Evolutionary conservation across 2,797 vertebrate genomes (phyloP).

Genomic region (Delichon dasypus): DNA sequence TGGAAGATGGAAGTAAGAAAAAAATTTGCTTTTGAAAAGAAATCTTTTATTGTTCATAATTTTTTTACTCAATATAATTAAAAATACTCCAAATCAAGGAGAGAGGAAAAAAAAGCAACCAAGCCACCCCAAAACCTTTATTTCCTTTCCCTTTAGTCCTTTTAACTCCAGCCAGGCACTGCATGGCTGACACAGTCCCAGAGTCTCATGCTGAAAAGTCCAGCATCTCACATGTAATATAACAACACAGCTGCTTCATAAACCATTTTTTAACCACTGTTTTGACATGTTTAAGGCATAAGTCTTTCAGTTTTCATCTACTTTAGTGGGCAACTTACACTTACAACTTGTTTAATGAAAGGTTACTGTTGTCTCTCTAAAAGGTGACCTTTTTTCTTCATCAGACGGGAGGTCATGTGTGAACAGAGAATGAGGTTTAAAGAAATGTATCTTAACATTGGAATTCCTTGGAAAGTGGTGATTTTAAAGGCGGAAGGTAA

Average conservation of each 20-base stretch:
- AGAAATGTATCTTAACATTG: background rate
- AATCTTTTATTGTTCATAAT: background rate
- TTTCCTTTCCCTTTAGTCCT: background rate
- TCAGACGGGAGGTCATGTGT: background rate
- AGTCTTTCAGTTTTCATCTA: background rate
- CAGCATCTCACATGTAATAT: background rate
- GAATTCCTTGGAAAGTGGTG: background rate
- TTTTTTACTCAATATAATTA: background rate
- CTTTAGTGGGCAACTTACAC: background rate
- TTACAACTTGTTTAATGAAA: background rate
- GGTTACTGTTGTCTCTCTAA: background rate
- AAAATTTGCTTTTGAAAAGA: background rate
- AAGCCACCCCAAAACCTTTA: background rate
- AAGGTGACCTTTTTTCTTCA: constrained; percentile 17
- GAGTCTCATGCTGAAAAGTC: background rate
- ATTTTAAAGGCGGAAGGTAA: background rate
- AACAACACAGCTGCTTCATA: constrained; percentile 1
- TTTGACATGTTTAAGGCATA: background rate
- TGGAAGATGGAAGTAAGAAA: background rate
- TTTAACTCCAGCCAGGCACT: background rate
- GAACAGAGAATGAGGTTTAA: background rate
- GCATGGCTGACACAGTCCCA: background rate
- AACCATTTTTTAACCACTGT: background rate
- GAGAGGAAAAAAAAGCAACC: too few species aligned
- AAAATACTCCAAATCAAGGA: fast-evolving